Evolutionary conservation across 2,888 invertebrate genomes (phyloP), one percentile per base, ranked within the genome.

Genomic region (Eristalis arbustorum): DNA sequence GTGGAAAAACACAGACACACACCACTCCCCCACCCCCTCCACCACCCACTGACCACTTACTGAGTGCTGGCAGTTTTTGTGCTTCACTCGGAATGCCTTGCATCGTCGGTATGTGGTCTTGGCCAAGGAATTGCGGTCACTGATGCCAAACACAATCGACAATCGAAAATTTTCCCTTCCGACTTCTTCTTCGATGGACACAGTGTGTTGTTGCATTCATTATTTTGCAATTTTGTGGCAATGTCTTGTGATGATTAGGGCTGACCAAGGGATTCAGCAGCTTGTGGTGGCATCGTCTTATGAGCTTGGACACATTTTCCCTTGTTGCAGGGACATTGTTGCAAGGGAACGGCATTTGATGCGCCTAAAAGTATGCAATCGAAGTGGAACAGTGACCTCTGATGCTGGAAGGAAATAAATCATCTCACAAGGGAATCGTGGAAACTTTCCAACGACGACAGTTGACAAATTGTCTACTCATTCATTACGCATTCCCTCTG

Each of bases 141-240:
- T 42, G 57, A 28, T 78, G 56, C 40, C 71, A 59, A 78, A 71
- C 22, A 42, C 71, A 78, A 71, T 66, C 23, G 64, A 6, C 14
- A 42, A 42, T 49, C 37, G 37, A 37, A 57, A 64, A 25, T n/a
- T 64, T 64, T 31, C 23, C 1, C 4, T 1, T 49, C 2, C n/a
- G 8, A 42, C 14, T 11, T 23, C 14, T 49, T 28, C 57, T 34
- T 31, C 31, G 31, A 31, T 31, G 10, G 8, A 22, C 23, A 3
- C n/a, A n/a, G n/a, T n/a, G 8, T 34, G 34, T 57, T 37, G 14
- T 57, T 49, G 49, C n/a, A 49, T 69, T 34, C 6, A 37, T 69
- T 69, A 71, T 42, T 71, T 61, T 28, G 40, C 11, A 61, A 61
- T 37, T 42, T 37, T 59, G 37, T 25, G 59, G 23, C 5, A 59